Base-by-base conservation (phyloP, 2,797 vertebrate genomes). In the Erpetoichthys calabaricus region DNA sequence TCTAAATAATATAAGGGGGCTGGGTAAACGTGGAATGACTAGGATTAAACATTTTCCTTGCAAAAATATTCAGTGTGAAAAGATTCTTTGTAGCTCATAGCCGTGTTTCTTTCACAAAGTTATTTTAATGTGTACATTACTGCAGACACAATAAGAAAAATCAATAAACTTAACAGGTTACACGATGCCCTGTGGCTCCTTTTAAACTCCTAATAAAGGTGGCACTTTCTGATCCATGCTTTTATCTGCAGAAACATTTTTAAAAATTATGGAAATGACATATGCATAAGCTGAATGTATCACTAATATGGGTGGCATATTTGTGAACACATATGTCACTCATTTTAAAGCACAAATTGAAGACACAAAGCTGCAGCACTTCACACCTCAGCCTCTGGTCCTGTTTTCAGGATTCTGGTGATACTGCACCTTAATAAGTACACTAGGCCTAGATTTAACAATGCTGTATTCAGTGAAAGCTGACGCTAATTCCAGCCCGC, bases 81-180 rank as follows among this genome's bases (percentile, higher is more conserved):
- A 42, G 50, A 61, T 42, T 64, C 62, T 52, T 66, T 61, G 58
- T 51, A 50, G 51, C 56, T 45, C 53, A 59, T 47, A 56, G 43
- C 8, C 62, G 62, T 59, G 44, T 52, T 53, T 59, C 49, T 52
- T 43, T 68, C 62, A 56, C 59, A 62, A 57, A 1, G 57, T 60
- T 68, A 52, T 66, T 75, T 67, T 46, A 57, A 47, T 10, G 8
- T 55, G 4, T 53, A 64, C 61, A 63, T 42, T 7, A 66, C 73
- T 59, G 67, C 70, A 62, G 55, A 62, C 65, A 71, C 62, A 66
- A 55, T 7, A 55, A 7, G 25, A 42, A 4, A 55, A 62, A 80
- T 76, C 69, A 73, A 76, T 70, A 75, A 68, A 71, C 4, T 75
- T 65, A 68, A 79, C 70, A 73, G 73, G 66, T 73, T 67, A 71